Percentiles rank a stretch among this genome's conserved stretches.
phyloP scores from a whole-genome alignment of 2,888 invertebrate genomes.

The Toxonevra muliebris region DNA sequence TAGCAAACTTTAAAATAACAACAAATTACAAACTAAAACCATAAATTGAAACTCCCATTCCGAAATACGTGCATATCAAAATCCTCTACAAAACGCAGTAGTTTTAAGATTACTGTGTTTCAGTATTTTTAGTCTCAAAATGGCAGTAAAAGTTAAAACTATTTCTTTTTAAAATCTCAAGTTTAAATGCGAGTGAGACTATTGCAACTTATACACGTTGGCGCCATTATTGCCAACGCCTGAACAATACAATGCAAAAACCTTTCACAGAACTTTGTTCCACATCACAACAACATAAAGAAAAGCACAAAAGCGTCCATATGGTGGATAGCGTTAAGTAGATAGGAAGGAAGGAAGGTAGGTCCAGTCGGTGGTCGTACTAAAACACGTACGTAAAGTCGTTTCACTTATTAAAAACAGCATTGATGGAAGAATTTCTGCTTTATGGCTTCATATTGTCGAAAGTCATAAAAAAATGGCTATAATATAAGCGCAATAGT shows the following conservation, averaged over 20 bases:
- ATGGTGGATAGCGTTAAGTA: too few species aligned
- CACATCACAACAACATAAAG: too few species aligned
- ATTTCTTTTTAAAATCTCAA: neutral
- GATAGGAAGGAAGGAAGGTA: too few species aligned
- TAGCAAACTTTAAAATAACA: too few species aligned
- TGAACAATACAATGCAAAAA: neutral
- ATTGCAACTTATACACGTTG: conserved; percentile 26
- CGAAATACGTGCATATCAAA: too few species aligned
- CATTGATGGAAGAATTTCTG: conserved; percentile 43
- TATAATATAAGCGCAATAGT: too few species aligned
- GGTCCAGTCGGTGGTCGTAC: conserved; percentile 45
- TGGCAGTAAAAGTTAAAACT: conserved; percentile 26
- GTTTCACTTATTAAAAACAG: conserved; percentile 14
- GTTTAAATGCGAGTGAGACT: neutral
- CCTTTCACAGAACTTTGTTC: too few species aligned
- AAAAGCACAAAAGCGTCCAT: neutral
- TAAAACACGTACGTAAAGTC: conserved; percentile 48
- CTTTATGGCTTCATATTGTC: conserved; percentile 57
- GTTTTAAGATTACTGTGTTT: conserved; percentile 3
- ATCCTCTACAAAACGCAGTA: too few species aligned
- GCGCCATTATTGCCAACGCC: conserved; percentile 31
- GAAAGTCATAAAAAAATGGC: conserved; percentile 50
- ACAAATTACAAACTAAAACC: too few species aligned
- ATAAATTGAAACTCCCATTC: too few species aligned
- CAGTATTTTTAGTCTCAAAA: conserved; percentile 24